phyloP scores from a whole-genome alignment of 1,140 invertebrate genomes.

The Drosophila auraria region DNA sequence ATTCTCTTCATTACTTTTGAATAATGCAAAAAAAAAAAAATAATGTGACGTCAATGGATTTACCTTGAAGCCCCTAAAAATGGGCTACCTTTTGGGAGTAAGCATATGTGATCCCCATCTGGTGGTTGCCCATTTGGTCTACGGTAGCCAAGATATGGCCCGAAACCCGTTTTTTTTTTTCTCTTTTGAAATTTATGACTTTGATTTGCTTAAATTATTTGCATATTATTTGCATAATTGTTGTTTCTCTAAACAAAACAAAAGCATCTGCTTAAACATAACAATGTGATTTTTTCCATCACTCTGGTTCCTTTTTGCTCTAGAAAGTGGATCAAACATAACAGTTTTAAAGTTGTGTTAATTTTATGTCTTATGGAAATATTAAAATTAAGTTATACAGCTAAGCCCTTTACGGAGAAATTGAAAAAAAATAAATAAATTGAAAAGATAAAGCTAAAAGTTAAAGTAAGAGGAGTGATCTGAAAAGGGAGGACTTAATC shows the following conservation, averaged over 20 bases:
- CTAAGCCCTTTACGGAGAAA: neutral
- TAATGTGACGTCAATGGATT: slow-evolving; percentile 7
- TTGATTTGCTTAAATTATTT: slow-evolving; percentile 45
- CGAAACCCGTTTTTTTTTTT: slow-evolving; percentile 43
- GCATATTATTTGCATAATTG: slow-evolving; percentile 56
- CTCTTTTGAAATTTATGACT: slow-evolving; percentile 30
- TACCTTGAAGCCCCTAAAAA: neutral
- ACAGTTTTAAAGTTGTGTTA: neutral
- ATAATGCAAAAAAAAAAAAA: neutral
- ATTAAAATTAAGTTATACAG: neutral
- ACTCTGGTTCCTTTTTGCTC: slow-evolving; percentile 1
- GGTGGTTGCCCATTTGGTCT: slow-evolving; percentile 8
- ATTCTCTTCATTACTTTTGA: neutral
- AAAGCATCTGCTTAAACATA: slow-evolving; percentile 6
- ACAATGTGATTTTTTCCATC: neutral
- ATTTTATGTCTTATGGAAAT: neutral
- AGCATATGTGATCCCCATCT: neutral
- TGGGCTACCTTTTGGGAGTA: neutral
- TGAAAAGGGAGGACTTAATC: too few species aligned
- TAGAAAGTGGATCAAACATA: slow-evolving; percentile 26
- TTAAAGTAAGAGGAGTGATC: too few species aligned
- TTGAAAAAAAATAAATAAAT: neutral
- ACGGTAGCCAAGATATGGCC: slow-evolving; percentile 40
- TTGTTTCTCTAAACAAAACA: slow-evolving; percentile 20
- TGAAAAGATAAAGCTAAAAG: neutral